Evolutionary conservation across 2,888 invertebrate genomes (phyloP).

Genomic region (Saturnia japonica): DNA sequence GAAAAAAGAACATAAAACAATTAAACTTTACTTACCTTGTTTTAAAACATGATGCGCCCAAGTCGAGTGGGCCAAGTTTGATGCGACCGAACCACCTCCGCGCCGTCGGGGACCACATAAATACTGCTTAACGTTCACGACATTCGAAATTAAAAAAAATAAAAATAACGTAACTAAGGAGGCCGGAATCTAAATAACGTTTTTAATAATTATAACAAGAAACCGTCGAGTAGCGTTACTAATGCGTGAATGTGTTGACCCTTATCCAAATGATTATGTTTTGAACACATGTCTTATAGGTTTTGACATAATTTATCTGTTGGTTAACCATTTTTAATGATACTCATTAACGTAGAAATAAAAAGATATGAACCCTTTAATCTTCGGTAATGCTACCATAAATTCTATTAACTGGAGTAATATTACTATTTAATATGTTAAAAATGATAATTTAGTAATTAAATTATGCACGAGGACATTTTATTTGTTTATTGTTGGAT

Average conservation of each 20-base stretch:
- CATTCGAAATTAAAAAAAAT: conserved; percentile 67
- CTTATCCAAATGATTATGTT: conserved; percentile 74
- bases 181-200: conserved; percentile 43
- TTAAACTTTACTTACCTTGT: conserved; percentile 12
- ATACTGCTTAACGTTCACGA: conserved; percentile 77
- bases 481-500: no score
- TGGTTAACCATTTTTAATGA: conserved; percentile 21
- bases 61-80: conserved; percentile 42
- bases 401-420: not conserved
- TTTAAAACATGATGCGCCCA: conserved; percentile 7
- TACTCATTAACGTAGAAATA: conserved; percentile 18
- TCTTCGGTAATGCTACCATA: conserved; percentile 9
- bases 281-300: conserved; percentile 72
- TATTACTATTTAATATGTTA: not conserved
- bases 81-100: conserved; percentile 57
- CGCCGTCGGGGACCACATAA: conserved; percentile 78
- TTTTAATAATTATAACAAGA: conserved; percentile 74
- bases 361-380: conserved; percentile 9
- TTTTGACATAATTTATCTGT: conserved; percentile 69
- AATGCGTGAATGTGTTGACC: conserved; percentile 73
- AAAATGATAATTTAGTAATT: not conserved
- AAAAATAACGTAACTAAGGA: conserved; percentile 33
- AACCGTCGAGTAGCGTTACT: conserved; percentile 74
- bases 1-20: not conserved
- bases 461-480: not conserved